These are phyloP conservation scores for Rhabdophis nuchalis DNA, from an alignment of 2,797 vertebrate species.

Conservation along the genomic window DNA sequence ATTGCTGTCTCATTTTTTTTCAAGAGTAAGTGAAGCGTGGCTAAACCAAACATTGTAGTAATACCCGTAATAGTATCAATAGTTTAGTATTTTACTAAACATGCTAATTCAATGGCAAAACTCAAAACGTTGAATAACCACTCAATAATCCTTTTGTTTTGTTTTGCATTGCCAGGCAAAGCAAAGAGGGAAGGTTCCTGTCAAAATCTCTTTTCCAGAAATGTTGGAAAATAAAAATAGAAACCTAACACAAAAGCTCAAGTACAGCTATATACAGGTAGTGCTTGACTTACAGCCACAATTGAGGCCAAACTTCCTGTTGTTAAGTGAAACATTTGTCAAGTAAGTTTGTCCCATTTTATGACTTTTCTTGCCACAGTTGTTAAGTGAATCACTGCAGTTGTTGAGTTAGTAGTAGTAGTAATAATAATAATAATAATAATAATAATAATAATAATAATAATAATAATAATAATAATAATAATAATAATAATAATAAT, in stretches of 20 bases:
- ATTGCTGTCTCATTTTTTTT: neutral
- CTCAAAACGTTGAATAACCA: neutral
- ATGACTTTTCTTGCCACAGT: too few relatives aligned
- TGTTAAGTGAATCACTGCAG: too few relatives aligned
- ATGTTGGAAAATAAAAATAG: neutral
- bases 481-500: too few relatives aligned
- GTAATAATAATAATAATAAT: too few relatives aligned
- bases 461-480: too few relatives aligned
- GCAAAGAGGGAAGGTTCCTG: too few relatives aligned
- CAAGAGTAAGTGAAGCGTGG: neutral
- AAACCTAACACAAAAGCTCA: neutral
- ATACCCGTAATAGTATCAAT: neutral
- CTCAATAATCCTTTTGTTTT: neutral
- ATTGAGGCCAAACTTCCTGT: neutral
- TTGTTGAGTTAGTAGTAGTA: too few relatives aligned
- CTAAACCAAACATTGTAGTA: neutral
- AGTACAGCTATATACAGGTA: neutral
- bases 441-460: too few relatives aligned
- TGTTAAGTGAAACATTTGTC: too few relatives aligned
- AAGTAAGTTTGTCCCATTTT: too few relatives aligned
- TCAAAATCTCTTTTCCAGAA: neutral
- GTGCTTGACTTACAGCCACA: neutral
- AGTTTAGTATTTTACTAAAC: neutral
- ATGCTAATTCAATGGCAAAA: neutral
- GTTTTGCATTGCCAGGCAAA: neutral